Evolutionary conservation across 2,888 invertebrate genomes (phyloP), one percentile per base, ranked within the genome.

Genomic region (Drosophila mayaguana): DNA sequence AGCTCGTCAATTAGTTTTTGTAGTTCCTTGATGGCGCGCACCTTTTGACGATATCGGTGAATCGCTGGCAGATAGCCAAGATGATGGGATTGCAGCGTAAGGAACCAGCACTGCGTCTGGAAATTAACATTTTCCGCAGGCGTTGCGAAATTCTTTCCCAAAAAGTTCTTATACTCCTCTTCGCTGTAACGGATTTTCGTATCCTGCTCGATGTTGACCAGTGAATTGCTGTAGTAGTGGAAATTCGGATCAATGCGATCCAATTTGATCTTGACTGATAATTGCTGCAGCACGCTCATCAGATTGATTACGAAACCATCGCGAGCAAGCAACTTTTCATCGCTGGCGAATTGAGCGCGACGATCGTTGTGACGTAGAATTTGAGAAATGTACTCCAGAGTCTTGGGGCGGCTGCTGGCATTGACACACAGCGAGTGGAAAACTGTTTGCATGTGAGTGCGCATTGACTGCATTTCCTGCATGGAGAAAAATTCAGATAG

Each of bases 281-380:
- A 94, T 92, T 97, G 95, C 92, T 99, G 99, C 79, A 99, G 94
- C 22, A 98, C 97, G 57, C 97, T 96, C 88, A 98, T 95, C 20
- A 99, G 93, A 94, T 99, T 99, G 83, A 99, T 94, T 96, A 99
- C 97, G 93, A 98, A 98, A 1, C 99, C 99, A 92, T 99, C 98
- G 7, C 97, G 97, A 14, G 98, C 97, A 1, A 98, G 94, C 2
- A 96, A 94, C 66, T 96, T 94, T 89, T 98, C 97, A 91, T 98
- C 98, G 38, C 96, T 96, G 91, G 97, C 98, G 82, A 99, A 94
- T 92, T 98, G 98, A 2, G 97, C 95, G 42, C 98, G 94, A 75
- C 97, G 97, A 83, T 97, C 96, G 91, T 99, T 99, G 83, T 95
- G 93, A 69, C 95, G 95, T 62, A 99, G 92, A 11, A 98, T 93